These are phyloP conservation scores for Nephrotoma appendiculata DNA, from an alignment of 2,888 invertebrate genomes.

Conservation along the genomic window DNA sequence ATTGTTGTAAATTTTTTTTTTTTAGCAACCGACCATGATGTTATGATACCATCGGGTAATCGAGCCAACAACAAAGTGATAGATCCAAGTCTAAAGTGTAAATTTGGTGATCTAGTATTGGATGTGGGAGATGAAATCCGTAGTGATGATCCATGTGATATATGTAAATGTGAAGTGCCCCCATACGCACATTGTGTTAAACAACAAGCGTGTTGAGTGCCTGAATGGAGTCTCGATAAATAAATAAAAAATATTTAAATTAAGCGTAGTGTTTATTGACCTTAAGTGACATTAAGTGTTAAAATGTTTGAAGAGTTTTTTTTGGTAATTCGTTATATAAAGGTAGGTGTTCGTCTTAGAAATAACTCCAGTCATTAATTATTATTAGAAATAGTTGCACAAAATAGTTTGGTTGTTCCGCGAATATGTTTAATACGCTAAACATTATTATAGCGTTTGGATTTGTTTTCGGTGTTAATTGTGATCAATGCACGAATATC, in stretches of 20 bases:
- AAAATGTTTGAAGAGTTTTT: not conserved
- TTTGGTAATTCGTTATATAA: not conserved
- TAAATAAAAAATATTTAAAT: not conserved
- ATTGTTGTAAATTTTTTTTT: not conserved
- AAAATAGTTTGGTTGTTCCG: not conserved
- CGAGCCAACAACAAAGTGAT: not conserved
- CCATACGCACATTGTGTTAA: constrained; percentile 34
- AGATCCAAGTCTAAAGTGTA: constrained; percentile 22
- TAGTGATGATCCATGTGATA: constrained; percentile 30
- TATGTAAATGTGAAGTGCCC: constrained; percentile 33
- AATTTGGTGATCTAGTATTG: constrained; percentile 33
- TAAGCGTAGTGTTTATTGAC: not conserved
- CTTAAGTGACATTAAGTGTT: not conserved
- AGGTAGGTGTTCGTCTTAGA: not conserved
- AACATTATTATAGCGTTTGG: not conserved
- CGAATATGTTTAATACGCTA: not conserved
- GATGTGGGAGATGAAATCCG: constrained; percentile 34
- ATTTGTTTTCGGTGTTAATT: not conserved
- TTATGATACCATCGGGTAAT: not conserved
- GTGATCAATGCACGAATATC: not conserved
- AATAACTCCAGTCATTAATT: not conserved
- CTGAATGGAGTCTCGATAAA: not conserved
- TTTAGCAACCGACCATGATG: not conserved
- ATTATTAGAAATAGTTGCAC: not conserved
- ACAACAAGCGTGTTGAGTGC: not conserved